A percentile compares a stretch with the other conserved stretches of the same genome.
Evolutionary conservation across 2,113 vertebrate species (phyloP).

Genomic region (Papio anubis): DNA sequence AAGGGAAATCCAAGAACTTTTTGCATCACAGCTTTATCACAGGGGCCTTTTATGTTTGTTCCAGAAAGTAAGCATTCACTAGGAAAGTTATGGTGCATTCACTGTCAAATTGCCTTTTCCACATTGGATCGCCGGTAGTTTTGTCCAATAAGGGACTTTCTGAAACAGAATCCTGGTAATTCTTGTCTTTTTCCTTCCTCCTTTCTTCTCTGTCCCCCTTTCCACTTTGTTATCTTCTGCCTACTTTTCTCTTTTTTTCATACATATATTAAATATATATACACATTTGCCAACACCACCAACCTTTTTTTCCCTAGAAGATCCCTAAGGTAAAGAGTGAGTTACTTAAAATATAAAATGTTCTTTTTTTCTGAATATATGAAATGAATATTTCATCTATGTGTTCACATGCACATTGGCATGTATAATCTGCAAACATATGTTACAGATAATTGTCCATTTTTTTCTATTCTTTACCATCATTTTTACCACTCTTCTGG

Average conservation of each 20-base stretch:
- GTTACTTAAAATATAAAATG: neutral
- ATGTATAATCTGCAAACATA: neutral
- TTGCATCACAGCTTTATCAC: neutral
- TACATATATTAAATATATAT: neutral
- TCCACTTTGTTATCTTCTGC: neutral
- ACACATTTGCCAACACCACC: neutral
- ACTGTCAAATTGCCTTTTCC: neutral
- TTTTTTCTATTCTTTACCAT: neutral
- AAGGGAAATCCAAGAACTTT: neutral
- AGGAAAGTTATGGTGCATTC: neutral
- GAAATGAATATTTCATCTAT: neutral
- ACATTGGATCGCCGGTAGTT: neutral
- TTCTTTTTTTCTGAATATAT: neutral
- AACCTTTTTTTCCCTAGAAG: neutral
- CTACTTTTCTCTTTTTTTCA: neutral
- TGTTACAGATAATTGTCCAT: neutral
- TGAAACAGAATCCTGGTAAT: neutral
- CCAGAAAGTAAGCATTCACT: neutral
- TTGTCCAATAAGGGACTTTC: neutral
- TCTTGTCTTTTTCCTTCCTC: slow-evolving; percentile 28
- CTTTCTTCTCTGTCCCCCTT: slow-evolving; percentile 28
- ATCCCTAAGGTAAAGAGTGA: neutral
- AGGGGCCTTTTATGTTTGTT: neutral
- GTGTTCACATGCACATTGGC: neutral
- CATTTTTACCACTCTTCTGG: neutral